phyloP scores from a whole-genome alignment of 2,113 vertebrate species.

The Vidua macroura region DNA sequence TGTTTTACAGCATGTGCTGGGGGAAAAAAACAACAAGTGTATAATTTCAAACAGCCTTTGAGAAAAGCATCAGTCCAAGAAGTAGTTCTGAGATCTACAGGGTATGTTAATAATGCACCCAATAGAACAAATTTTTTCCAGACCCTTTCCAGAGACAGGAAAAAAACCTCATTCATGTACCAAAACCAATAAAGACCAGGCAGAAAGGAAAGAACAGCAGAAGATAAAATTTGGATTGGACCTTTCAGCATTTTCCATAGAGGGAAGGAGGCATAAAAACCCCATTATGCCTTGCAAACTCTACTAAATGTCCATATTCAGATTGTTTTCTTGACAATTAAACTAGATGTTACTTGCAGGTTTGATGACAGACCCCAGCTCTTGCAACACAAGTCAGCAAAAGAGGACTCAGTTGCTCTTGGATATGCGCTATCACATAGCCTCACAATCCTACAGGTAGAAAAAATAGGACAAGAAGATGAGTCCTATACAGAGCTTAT shows the following conservation, averaged over 20 bases:
- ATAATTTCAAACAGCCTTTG: not conserved
- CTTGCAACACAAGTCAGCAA: not conserved
- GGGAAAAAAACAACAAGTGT: not conserved
- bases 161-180: not conserved
- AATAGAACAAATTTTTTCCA: not conserved
- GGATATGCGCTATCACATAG: fast-evolving
- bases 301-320: not conserved
- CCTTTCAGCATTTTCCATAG: not conserved
- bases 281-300: not conserved
- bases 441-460: not conserved
- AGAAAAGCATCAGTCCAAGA: not conserved
- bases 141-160: not conserved
- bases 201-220: not conserved
- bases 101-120: not conserved
- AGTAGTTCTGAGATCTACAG: not conserved
- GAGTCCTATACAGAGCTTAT: not conserved
- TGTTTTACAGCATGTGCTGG: not conserved
- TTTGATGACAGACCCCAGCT: not conserved
- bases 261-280: fast-evolving
- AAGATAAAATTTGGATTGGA: not conserved
- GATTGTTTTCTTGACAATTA: not conserved
- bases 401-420: not conserved
- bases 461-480: not conserved
- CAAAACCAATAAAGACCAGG: not conserved
- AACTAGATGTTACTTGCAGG: not conserved